phyloP scores from a whole-genome alignment of 2,113 vertebrate species.

The Myotis brandtii region DNA sequence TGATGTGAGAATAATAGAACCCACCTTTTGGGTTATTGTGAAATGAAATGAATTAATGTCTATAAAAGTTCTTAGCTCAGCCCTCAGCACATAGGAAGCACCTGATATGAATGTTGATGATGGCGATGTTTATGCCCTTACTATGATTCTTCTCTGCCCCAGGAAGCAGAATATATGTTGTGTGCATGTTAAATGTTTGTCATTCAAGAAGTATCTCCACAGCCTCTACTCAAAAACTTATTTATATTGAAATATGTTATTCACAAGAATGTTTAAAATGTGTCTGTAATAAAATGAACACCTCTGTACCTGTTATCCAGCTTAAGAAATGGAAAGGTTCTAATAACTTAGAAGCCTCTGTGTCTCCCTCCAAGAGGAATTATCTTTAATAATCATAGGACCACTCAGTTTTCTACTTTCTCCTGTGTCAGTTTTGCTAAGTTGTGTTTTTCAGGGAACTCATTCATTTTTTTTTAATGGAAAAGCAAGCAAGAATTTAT shows the following conservation, averaged over 20 bases:
- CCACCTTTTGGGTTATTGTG: not conserved
- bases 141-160: no score
- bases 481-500: no score
- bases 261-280: not conserved
- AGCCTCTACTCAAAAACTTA: not conserved
- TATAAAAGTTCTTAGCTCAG: not conserved
- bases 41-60: not conserved
- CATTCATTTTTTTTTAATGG: not conserved
- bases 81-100: not conserved
- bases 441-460: not conserved
- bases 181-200: not conserved
- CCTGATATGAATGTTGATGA: not conserved
- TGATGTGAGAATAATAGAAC: not conserved
- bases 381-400: not conserved
- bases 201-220: not conserved
- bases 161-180: not conserved
- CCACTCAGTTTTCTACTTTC: not conserved
- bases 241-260: not conserved
- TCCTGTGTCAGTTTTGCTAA: not conserved
- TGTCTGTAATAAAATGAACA: not conserved
- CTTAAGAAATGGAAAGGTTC: not conserved
- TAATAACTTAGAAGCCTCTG: not conserved
- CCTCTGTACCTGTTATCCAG: not conserved
- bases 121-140: not conserved
- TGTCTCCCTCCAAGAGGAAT: not conserved